Percentiles rank a stretch among this genome's conserved stretches.
These are phyloP conservation scores for Panthera uncia DNA, from an alignment of 2,113 vertebrate genomes.

Conservation along the genomic window DNA sequence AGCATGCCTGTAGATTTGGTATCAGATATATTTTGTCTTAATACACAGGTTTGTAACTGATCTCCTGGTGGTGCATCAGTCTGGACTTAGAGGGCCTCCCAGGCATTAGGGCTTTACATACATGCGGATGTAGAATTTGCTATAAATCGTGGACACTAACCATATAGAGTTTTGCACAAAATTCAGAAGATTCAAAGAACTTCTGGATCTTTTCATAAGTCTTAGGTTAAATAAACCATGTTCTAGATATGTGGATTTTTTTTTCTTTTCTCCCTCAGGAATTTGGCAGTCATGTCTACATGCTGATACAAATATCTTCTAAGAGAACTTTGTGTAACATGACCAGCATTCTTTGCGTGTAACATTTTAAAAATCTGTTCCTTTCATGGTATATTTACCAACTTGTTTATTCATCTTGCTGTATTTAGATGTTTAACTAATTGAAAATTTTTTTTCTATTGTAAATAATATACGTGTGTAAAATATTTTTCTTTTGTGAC, in stretches of 20 bases:
- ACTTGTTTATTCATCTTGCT: neutral
- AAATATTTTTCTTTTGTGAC: neutral
- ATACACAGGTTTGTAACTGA: neutral
- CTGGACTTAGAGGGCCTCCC: neutral
- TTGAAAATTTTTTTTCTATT: neutral
- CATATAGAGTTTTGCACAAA: neutral
- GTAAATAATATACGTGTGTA: neutral
- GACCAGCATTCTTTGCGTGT: neutral
- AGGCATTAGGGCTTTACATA: neutral
- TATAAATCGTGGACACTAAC: neutral
- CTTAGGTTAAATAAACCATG: neutral
- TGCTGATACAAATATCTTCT: neutral
- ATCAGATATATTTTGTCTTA: neutral
- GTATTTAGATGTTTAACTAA: neutral
- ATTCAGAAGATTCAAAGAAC: neutral
- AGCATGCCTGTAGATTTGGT: neutral
- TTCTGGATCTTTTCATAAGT: neutral
- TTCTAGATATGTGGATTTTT: neutral
- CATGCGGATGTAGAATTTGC: neutral
- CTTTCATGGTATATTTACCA: neutral
- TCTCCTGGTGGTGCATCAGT: neutral
- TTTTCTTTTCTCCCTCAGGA: fast-evolving
- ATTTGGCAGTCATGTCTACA: neutral
- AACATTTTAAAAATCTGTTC: neutral
- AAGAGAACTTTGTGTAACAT: neutral